phyloP scores from a whole-genome alignment of 2,113 vertebrate species.

The Peromyscus californicus region DNA sequence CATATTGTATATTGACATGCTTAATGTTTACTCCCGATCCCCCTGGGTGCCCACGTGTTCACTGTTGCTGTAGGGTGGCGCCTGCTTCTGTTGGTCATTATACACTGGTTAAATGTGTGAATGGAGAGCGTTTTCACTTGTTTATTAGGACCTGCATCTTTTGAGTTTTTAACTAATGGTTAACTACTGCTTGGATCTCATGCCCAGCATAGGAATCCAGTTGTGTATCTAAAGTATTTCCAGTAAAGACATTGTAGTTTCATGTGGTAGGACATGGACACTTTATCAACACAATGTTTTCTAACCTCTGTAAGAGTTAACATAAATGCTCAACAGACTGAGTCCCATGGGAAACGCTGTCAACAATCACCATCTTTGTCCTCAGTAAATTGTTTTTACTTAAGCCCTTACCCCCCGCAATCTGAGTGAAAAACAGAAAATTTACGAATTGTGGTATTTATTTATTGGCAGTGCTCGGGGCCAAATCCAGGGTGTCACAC shows the following conservation, averaged over 20 bases:
- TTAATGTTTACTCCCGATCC: background rate
- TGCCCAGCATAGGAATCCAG: conserved; percentile 1
- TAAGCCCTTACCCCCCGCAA: background rate
- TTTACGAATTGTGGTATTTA: background rate
- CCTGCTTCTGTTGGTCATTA: background rate
- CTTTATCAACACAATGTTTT: conserved; percentile 11
- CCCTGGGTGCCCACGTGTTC: background rate
- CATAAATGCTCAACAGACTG: background rate
- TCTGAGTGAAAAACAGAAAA: conserved; percentile 45
- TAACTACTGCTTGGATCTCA: conserved; percentile 49
- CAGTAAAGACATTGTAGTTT: background rate
- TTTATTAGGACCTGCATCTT: conserved; percentile 6
- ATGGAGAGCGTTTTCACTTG: background rate
- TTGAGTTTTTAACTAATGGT: conserved; percentile 29
- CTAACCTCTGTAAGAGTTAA: conserved; percentile 1
- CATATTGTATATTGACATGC: background rate
- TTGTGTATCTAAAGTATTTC: conserved; percentile 36
- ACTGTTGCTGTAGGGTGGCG: background rate
- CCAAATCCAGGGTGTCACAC: background rate
- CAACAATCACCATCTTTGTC: background rate
- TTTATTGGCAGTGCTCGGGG: background rate
- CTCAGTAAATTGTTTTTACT: conserved; percentile 1
- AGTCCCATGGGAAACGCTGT: conserved; percentile 37
- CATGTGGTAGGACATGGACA: conserved; percentile 31
- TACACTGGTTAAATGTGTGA: background rate